Conservation (phyloP, 2,113 vertebrate genomes). For the Thermophis baileyi region DNA sequence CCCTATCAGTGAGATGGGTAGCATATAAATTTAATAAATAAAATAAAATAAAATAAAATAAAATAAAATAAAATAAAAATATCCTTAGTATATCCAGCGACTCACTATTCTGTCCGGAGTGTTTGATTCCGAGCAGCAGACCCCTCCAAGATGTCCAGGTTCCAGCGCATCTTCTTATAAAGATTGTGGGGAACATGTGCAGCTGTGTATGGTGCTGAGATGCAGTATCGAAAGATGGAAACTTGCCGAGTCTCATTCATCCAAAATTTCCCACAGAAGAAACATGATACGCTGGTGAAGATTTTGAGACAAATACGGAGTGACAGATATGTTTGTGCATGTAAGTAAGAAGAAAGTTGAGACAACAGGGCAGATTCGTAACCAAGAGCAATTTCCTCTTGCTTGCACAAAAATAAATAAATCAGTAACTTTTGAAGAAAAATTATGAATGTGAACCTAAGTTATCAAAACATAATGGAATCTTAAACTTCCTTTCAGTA, state of each 20-base stretch:
- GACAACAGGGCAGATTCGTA: neutral
- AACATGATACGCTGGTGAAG: constrained; percentile 72
- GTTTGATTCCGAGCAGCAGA: constrained; percentile 9
- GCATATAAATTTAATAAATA: neutral
- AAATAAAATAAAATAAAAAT: neutral
- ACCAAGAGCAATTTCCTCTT: neutral
- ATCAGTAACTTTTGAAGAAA: neutral
- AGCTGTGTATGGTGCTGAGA: constrained; percentile 68
- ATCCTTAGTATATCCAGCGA: constrained; percentile 6
- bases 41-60: neutral
- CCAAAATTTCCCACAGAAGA: constrained; percentile 74
- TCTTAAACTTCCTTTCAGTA: neutral
- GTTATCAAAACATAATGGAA: neutral
- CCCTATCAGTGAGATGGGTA: neutral
- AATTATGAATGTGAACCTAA: neutral
- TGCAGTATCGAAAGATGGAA: constrained; percentile 74
- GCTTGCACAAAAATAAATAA: neutral
- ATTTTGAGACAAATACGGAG: neutral
- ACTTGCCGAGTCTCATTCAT: constrained; percentile 63
- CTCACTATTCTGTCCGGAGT: constrained; percentile 75
- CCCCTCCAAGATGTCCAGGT: constrained; percentile 63
- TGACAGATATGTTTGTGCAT: neutral
- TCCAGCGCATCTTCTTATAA: constrained; percentile 87
- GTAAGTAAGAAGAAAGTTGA: neutral
- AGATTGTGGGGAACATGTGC: constrained; percentile 57